A percentile compares a stretch with the other conserved stretches of the same genome.
phyloP scores from a whole-genome alignment of 2,797 vertebrate species.

The Microchirus variegatus region DNA sequence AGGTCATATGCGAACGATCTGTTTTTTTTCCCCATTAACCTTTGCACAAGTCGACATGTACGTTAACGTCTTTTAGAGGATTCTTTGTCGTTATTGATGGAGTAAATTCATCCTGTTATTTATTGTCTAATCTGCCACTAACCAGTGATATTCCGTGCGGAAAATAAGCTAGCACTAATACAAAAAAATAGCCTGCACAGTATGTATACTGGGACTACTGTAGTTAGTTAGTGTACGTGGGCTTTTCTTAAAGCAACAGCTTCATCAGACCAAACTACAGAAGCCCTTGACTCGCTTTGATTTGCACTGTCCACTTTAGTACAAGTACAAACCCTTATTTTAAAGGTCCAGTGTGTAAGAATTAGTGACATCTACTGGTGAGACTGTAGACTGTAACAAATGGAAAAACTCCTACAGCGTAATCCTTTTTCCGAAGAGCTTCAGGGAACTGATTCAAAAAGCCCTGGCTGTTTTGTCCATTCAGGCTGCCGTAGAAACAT shows the following conservation, averaged over 20 bases:
- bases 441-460: no score
- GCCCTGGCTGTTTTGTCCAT: no score
- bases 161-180: slow-evolving; percentile 55
- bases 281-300: slow-evolving; percentile 58
- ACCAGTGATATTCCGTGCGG: slow-evolving; percentile 34
- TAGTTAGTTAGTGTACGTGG: slow-evolving; percentile 13
- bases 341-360: no score
- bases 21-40: background rate
- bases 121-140: slow-evolving; percentile 41
- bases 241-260: background rate
- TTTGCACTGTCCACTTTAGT: slow-evolving; percentile 79
- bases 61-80: background rate
- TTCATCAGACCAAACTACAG: slow-evolving; percentile 28
- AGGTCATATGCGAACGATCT: background rate
- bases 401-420: no score
- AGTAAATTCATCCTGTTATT: slow-evolving; percentile 37
- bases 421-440: no score
- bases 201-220: slow-evolving; percentile 41
- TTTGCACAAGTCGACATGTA: background rate
- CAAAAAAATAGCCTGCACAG: background rate
- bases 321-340: background rate
- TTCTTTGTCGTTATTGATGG: slow-evolving; percentile 3
- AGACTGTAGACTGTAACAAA: no score
- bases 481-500: no score
- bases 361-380: no score